Percentiles rank a stretch among this genome's conserved stretches.
Conservation (phyloP, 2,113 vertebrate species). For the Phaethon lepturus region DNA sequence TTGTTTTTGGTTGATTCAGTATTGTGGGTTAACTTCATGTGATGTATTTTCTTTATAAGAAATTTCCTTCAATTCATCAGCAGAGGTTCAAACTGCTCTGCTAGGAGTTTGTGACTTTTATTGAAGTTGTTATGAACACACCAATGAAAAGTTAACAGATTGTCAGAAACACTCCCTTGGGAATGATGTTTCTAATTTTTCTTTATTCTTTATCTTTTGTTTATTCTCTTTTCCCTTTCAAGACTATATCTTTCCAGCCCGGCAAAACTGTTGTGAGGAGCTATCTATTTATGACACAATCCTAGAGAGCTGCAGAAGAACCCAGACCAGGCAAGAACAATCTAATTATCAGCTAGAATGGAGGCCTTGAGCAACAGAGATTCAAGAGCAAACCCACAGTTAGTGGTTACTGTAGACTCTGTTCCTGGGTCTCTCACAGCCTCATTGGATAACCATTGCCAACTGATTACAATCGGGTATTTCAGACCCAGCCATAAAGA, state of each 20-base stretch:
- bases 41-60: constrained; percentile 80
- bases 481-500: neutral
- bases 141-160: constrained; percentile 45
- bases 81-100: constrained; percentile 68
- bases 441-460: neutral
- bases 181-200: constrained; percentile 41
- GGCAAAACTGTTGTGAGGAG: neutral
- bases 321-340: neutral
- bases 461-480: neutral
- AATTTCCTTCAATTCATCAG: constrained; percentile 83
- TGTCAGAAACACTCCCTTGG: constrained; percentile 45
- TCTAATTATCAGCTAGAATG: neutral
- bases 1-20: constrained; percentile 74
- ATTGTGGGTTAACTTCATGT: constrained; percentile 71
- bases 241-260: neutral
- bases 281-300: neutral
- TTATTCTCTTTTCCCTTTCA: constrained; percentile 13
- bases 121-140: constrained; percentile 1
- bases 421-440: neutral
- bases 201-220: constrained; percentile 41
- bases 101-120: constrained; percentile 65
- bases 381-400: neutral
- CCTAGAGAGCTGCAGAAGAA: neutral
- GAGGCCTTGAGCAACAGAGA: neutral
- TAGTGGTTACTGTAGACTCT: neutral